A percentile compares a stretch with the other conserved stretches of the same genome.
Evolutionary conservation across 2,797 vertebrate species (phyloP).

Genomic region (Linurgus olivaceus): DNA sequence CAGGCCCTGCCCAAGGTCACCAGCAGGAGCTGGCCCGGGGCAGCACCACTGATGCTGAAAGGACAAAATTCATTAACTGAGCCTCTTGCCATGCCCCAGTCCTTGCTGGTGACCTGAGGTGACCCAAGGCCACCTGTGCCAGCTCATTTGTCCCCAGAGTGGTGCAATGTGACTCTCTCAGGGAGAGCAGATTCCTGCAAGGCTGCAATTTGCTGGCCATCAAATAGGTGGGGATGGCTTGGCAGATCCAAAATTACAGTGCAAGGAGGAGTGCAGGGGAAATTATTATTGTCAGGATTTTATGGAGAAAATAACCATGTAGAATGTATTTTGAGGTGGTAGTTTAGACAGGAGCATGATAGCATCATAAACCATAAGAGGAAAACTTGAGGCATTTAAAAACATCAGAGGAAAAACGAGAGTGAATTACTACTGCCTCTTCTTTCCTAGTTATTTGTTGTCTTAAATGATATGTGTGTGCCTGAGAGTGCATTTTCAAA

Average conservation of each 20-base stretch:
- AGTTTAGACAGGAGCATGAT: slow-evolving; percentile 54
- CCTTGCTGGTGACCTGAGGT: neutral
- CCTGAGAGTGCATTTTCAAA: neutral
- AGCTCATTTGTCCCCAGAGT: neutral
- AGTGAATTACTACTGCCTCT: slow-evolving; percentile 16
- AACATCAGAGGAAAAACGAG: neutral
- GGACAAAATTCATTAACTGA: neutral
- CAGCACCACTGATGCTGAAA: neutral
- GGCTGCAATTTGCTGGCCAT: slow-evolving; percentile 4
- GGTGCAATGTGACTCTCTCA: fast-evolving
- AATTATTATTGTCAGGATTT: slow-evolving; percentile 60
- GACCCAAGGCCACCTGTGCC: neutral
- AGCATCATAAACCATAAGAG: slow-evolving; percentile 56
- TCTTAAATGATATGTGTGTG: neutral
- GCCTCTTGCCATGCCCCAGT: neutral
- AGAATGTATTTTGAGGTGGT: slow-evolving; percentile 52
- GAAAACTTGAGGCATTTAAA: slow-evolving; percentile 42
- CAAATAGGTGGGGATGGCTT: neutral
- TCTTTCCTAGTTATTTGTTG: neutral
- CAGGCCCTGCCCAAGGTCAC: neutral
- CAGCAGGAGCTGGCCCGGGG: neutral
- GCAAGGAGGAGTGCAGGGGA: slow-evolving; percentile 22
- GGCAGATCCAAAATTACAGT: slow-evolving; percentile 46
- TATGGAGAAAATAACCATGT: slow-evolving; percentile 58
- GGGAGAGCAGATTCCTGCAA: neutral